These are phyloP conservation scores for Dolichallabes microphthalmus DNA, from an alignment of 2,113 vertebrate genomes.

Conservation along the genomic window DNA sequence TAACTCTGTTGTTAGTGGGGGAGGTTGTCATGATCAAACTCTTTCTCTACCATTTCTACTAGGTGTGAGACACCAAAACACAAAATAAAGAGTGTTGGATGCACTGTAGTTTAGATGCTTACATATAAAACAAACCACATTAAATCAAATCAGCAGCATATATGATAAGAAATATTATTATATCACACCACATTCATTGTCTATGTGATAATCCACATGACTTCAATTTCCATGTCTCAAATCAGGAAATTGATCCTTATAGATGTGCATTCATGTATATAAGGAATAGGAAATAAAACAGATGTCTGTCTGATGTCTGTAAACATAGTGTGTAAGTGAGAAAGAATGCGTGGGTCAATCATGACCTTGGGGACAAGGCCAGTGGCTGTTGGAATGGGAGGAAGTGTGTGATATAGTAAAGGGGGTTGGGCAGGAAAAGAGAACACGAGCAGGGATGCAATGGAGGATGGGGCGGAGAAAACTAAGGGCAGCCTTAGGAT, in stretches of 20 bases:
- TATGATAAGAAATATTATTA: conserved; percentile 2
- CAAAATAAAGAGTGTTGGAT: neutral
- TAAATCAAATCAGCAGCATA: conserved; percentile 8
- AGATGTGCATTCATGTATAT: neutral
- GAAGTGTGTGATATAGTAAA: conserved; percentile 42
- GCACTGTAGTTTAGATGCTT: neutral
- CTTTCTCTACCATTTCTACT: neutral
- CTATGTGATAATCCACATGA: conserved; percentile 28
- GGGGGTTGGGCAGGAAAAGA: conserved; percentile 38
- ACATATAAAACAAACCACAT: neutral
- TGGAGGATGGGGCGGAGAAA: neutral
- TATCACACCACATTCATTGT: neutral
- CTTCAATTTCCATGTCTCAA: conserved; percentile 4
- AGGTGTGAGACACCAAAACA: neutral
- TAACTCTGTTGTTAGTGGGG: conserved; percentile 23
- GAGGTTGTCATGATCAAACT: conserved; percentile 1
- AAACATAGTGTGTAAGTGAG: conserved; percentile 41
- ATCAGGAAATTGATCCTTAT: conserved; percentile 4
- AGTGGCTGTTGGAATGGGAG: conserved; percentile 45
- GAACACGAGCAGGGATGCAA: conserved; percentile 3
- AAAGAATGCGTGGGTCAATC: conserved; percentile 41
- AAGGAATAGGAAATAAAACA: neutral
- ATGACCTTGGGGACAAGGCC: conserved; percentile 42
- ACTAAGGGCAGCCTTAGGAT: conserved; percentile 12
- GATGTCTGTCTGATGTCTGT: conserved; percentile 28